Evolutionary conservation across 2,797 vertebrate species (phyloP).

Genomic region (Peromyscus aztecus): DNA sequence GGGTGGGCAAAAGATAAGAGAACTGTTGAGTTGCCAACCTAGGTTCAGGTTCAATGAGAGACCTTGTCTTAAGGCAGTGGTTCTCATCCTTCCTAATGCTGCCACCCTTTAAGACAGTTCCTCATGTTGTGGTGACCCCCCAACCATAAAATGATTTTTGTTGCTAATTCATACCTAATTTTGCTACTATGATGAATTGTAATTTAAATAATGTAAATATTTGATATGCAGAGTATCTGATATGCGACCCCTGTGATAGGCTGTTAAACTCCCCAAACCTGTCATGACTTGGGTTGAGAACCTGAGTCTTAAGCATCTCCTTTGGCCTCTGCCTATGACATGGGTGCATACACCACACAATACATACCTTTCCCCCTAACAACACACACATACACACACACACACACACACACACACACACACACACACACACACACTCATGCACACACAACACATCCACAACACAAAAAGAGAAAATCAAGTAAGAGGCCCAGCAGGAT

Average conservation of each 20-base stretch:
- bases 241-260: not conserved
- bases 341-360: not conserved
- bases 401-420: not conserved
- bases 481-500: not conserved
- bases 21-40: not conserved
- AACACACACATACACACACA: not conserved
- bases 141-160: not conserved
- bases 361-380: not conserved
- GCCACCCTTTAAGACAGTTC: not conserved
- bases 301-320: not conserved
- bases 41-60: not conserved
- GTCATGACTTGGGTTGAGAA: not conserved
- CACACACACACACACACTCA: not conserved
- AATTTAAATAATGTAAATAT: not conserved
- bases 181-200: not conserved
- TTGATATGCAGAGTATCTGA: not conserved
- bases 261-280: not conserved
- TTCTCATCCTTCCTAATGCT: not conserved
- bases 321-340: not conserved
- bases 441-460: not conserved
- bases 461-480: not conserved
- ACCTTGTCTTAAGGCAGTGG: not conserved
- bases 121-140: not conserved
- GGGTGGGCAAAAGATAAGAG: not conserved
- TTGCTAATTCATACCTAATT: not conserved